Evolutionary conservation across 2,113 vertebrate genomes (phyloP).

Genomic region (Petaurus breviceps): DNA sequence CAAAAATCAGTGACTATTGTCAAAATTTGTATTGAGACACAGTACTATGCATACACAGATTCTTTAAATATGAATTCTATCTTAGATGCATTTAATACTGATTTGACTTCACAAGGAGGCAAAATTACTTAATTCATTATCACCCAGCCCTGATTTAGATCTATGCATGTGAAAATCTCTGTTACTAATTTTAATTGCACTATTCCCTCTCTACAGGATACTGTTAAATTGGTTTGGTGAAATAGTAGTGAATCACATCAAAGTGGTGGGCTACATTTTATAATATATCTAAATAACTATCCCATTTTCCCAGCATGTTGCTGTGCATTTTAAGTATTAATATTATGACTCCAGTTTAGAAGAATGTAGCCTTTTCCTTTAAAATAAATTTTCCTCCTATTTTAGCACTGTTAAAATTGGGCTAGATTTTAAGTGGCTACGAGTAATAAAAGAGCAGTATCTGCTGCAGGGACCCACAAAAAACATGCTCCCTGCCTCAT

Average conservation of each 20-base stretch:
- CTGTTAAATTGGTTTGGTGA: slow-evolving; percentile 88
- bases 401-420: slow-evolving; percentile 87
- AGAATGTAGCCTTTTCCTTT: slow-evolving; percentile 86
- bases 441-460: slow-evolving; percentile 87
- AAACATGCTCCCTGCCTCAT: slow-evolving; percentile 85
- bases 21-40: slow-evolving; percentile 47
- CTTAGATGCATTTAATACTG: slow-evolving; percentile 78
- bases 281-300: slow-evolving; percentile 92
- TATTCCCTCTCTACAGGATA: slow-evolving; percentile 88
- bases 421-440: slow-evolving; percentile 87
- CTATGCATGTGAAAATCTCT: slow-evolving; percentile 88
- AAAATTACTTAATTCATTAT: slow-evolving; percentile 89
- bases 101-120: slow-evolving; percentile 84
- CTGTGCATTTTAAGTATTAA: slow-evolving; percentile 89
- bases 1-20: slow-evolving; percentile 36
- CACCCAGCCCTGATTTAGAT: slow-evolving; percentile 86
- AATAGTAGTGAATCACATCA: slow-evolving; percentile 89
- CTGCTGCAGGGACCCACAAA: slow-evolving; percentile 84
- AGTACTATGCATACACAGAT: slow-evolving; percentile 44
- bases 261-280: slow-evolving; percentile 88
- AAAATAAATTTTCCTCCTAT: slow-evolving; percentile 87
- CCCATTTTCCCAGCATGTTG: slow-evolving; percentile 90
- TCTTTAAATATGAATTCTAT: slow-evolving; percentile 77
- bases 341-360: slow-evolving; percentile 87
- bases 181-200: slow-evolving; percentile 91